Percentiles rank a stretch among this genome's conserved stretches.
phyloP scores from a whole-genome alignment of 2,797 vertebrate species.

The Peromyscus aztecus region DNA sequence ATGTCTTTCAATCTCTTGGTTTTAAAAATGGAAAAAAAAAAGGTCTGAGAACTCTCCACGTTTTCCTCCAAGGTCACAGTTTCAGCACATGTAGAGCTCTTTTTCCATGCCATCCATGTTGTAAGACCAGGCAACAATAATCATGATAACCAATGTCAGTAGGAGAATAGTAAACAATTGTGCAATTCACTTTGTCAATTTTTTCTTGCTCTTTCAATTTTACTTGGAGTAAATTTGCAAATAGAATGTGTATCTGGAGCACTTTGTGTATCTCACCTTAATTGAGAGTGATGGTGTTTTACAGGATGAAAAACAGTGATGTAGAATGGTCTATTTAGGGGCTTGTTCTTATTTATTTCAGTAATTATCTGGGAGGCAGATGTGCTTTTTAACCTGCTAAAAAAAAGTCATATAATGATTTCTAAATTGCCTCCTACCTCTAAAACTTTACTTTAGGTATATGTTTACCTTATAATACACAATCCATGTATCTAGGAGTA shows the following conservation, averaged over 20 bases:
- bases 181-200: neutral
- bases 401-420: neutral
- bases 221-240: conserved; percentile 11
- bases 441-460: conserved; percentile 8
- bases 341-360: conserved; percentile 3
- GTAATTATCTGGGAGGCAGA: neutral
- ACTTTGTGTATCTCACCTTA: neutral
- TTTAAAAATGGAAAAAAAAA: conserved; percentile 5
- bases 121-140: neutral
- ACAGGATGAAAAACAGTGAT: neutral
- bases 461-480: neutral
- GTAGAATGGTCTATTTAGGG: neutral
- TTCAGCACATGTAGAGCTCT: neutral
- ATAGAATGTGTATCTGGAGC: neutral
- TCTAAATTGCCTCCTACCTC: conserved; percentile 17
- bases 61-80: neutral
- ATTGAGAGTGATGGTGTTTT: neutral
- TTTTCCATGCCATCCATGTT: neutral
- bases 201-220: conserved; percentile 12
- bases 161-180: conserved; percentile 34
- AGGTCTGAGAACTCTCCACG: neutral
- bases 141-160: neutral
- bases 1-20: neutral
- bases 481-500: neutral
- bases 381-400: neutral